Conservation (phyloP, 1,140 invertebrate genomes). For the Drosophila lowei region DNA sequence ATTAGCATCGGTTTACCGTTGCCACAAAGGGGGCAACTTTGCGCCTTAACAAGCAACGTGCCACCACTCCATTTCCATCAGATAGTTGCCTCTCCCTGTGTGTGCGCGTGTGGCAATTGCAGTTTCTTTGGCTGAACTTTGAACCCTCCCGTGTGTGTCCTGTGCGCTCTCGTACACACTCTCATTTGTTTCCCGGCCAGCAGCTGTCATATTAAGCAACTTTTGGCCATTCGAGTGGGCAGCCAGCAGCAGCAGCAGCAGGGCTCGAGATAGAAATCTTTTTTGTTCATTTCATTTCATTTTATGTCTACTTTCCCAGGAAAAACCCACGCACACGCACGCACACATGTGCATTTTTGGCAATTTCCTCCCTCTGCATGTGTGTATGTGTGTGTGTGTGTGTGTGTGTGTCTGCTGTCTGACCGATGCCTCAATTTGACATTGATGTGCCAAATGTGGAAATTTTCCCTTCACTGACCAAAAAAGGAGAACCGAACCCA, state of each 20-base stretch:
- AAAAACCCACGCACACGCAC: constrained; percentile 20
- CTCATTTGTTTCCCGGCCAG: constrained; percentile 67
- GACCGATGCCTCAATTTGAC: constrained; percentile 77
- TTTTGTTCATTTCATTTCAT: constrained; percentile 80
- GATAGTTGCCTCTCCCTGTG: constrained; percentile 43
- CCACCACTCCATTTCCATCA: background rate
- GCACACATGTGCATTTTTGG: constrained; percentile 48
- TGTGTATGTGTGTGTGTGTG: constrained; percentile 6
- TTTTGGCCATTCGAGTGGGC: constrained; percentile 70
- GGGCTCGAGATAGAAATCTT: constrained; percentile 80
- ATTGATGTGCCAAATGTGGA: constrained; percentile 80
- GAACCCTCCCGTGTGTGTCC: constrained; percentile 17
- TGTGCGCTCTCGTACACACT: constrained; percentile 29
- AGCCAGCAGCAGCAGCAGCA: constrained; percentile 4
- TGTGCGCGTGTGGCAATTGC: constrained; percentile 43
- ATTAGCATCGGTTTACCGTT: constrained; percentile 66
- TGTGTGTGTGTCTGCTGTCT: constrained; percentile 31
- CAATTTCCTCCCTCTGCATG: no score
- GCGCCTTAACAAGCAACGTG: constrained; percentile 56
- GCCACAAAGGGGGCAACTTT: constrained; percentile 32
- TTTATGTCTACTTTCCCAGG: constrained; percentile 71
- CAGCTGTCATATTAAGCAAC: constrained; percentile 79
- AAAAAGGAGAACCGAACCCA: background rate
- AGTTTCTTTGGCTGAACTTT: constrained; percentile 68
- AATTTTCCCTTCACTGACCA: constrained; percentile 64